These are phyloP conservation scores for Macrotis lagotis DNA, from an alignment of 2,113 vertebrate species.

Conservation along the genomic window DNA sequence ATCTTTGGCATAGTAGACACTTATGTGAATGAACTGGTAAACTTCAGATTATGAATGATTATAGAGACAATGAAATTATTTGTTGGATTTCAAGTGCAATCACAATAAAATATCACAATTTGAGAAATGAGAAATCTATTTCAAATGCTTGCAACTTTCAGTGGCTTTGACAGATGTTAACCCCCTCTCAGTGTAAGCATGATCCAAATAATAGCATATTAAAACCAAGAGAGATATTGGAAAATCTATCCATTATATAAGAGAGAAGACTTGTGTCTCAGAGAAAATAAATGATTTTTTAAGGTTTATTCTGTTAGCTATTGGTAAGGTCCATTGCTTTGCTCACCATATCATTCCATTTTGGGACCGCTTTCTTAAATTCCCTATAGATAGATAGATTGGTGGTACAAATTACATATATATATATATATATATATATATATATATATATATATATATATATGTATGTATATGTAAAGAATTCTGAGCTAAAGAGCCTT, in stretches of 20 bases:
- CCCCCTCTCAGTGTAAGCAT: neutral
- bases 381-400: neutral
- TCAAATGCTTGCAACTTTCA: neutral
- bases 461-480: neutral
- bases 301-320: neutral
- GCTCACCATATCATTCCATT: neutral
- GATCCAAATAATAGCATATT: neutral
- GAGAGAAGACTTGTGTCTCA: neutral
- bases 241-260: neutral
- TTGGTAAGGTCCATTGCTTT: neutral
- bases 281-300: neutral
- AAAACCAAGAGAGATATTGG: neutral
- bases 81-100: neutral
- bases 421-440: too few species aligned
- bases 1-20: neutral
- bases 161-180: neutral
- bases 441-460: too few species aligned
- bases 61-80: neutral
- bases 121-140: neutral
- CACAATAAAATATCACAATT: neutral
- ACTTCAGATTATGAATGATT: neutral
- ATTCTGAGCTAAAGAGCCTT: neutral
- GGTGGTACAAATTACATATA: neutral
- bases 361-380: neutral
- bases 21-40: neutral